Conservation (phyloP, 2,113 vertebrate species). For the Uria aalge region DNA sequence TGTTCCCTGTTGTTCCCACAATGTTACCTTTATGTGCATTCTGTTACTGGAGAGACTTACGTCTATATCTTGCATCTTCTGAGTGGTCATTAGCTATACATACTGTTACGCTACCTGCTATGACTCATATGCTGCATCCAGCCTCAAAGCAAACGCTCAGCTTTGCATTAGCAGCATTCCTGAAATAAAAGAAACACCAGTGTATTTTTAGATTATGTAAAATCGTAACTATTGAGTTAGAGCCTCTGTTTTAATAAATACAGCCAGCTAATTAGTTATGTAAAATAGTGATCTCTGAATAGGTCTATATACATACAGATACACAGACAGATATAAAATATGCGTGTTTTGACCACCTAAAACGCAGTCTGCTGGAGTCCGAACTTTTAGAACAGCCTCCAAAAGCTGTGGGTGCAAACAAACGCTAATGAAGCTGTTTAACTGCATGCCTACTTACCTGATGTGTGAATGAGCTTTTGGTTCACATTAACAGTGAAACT, state of each 20-base stretch:
- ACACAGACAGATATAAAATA: neutral
- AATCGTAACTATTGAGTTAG: neutral
- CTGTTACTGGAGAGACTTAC: neutral
- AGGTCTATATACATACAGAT: neutral
- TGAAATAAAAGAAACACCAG: neutral
- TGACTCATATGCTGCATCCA: neutral
- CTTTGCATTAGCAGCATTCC: neutral
- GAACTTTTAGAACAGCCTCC: neutral
- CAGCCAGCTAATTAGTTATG: neutral
- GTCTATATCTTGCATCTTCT: neutral
- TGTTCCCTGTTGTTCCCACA: neutral
- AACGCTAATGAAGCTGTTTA: neutral
- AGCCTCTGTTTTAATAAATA: neutral
- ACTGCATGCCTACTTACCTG: neutral
- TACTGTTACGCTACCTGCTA: neutral
- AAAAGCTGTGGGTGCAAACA: neutral
- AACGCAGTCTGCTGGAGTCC: neutral
- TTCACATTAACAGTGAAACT: neutral
- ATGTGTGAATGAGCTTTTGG: neutral
- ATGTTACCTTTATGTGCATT: neutral
- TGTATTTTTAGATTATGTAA: neutral
- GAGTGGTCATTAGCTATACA: neutral
- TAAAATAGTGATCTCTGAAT: neutral
- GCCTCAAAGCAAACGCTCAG: neutral
- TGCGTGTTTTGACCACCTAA: neutral